Evolutionary conservation across 2,888 invertebrate species (phyloP), one percentile per base, ranked within the genome.

Genomic region (Yponomeuta sedellus): DNA sequence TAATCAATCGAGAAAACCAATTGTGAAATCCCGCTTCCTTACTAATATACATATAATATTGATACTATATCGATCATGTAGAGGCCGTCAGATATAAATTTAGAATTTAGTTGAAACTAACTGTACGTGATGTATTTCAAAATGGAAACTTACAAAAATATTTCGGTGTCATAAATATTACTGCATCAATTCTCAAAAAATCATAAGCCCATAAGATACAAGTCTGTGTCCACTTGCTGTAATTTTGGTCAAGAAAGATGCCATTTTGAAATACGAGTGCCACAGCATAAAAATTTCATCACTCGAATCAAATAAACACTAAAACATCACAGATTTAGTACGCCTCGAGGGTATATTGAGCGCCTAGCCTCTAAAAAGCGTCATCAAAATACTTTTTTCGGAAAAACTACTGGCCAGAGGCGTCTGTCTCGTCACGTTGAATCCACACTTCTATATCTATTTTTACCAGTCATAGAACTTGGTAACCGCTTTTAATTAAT

Each of bases 261-360:
- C 44, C 64, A 52, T 25, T 52, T 52, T 20, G 22, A 64, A 52
- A 64, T 64, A 64, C 22, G 11, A 22, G 8, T 11, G 22, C n/a
- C n/a, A n/a, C 44, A 62, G 34, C n/a, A 62, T 16, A n/a, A 10
- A n/a, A 39, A 62, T 39, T 62, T 34, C 62, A 34, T n/a, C 39
- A 20, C 22, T 12, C 28, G 25, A 64, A 52, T n/a, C 44, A 64
- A 64, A 22, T 64, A 52, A 20, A 62, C 25, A 56, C 19, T 28
- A 64, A 16, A 58, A 65, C 58, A 65, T 65, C 65, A 65, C 65
- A 65, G 65, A 65, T 65, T 59, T 65, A 39, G 34, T 59, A 59
- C 25, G 59, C 65, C 65, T 65, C 65, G 34, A 64, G 25, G 25
- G 40, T 58, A 64, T 65, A 65, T 52, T 59, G 61, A 58, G 19